Evolutionary conservation across 2,888 invertebrate genomes (phyloP), one percentile per base, ranked within the genome.

Genomic region (Eristalinus sepulchralis): DNA sequence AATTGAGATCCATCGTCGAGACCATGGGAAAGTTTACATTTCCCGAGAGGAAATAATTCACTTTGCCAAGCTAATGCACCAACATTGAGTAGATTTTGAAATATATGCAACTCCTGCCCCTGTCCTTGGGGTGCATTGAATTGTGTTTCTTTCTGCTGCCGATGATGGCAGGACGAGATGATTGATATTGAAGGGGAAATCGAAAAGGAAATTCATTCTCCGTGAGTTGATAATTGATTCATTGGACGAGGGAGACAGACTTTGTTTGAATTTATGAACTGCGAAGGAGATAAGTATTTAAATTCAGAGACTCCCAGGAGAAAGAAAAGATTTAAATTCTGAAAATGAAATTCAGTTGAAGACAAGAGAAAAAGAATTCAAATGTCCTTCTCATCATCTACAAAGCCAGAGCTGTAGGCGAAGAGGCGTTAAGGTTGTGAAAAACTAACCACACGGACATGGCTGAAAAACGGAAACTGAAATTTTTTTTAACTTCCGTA

Each of bases 11-110:
- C 3, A 84, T 88, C 20, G 78, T 92, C 8, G 90, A 91, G 78
- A 80, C 83, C 55, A 83, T 89, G 72, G 92, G 91, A 3, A 89
- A 91, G 79, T 92, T 92, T 77, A 83, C 91, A 77, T 91, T 91
- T 88, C 90, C 92, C 2, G 33, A 33, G 63, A 66, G 55, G 8
- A 63, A 60, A 73, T 22, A 64, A 73, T 11, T 73, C 36, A 81
- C 66, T 63, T 47, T 17, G 9, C 9, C n/a, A 34, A 34, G 34
- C 34, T 33, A 59, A 79, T 9, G 20, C 22, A 20, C 33, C 3
- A 47, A 20, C 4, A n/a, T 11, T 67, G 66, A 1, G 17, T 13
- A 13, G 13, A n/a, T 22, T 63, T 34, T 22, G 10, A 34, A 53
- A 53, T 34, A 63, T 27, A 27, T 5, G 27, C 2, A 22, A 62